Conservation (phyloP, 2,797 vertebrate genomes). For the Saxicola maurus region DNA sequence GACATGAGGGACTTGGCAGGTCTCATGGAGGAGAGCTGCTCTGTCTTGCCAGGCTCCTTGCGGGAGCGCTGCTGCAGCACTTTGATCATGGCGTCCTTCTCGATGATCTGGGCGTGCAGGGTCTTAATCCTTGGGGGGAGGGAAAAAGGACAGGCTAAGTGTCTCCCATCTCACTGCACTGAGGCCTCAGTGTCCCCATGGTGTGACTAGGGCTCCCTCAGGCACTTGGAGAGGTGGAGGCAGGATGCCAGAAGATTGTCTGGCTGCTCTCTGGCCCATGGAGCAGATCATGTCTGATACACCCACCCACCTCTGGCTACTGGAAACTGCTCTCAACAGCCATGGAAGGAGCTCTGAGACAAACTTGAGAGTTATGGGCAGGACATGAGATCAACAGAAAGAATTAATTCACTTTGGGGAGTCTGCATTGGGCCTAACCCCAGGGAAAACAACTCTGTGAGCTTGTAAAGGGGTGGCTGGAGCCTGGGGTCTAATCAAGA, state of each 20-base stretch:
- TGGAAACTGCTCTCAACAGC: neutral
- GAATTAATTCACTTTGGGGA: neutral
- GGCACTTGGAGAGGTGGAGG: neutral
- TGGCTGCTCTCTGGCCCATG: neutral
- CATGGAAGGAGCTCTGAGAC: neutral
- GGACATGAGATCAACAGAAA: neutral
- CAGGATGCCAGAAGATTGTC: neutral
- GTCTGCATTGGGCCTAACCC: neutral
- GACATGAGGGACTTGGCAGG: conserved; percentile 98
- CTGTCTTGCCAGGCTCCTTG: conserved; percentile 88
- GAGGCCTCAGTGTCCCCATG: neutral
- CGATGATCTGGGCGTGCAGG: conserved; percentile 97
- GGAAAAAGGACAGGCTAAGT: neutral
- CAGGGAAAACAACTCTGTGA: neutral
- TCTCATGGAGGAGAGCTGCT: conserved; percentile 89
- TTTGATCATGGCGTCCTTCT: conserved; percentile 99
- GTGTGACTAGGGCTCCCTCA: neutral
- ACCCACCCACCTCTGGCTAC: neutral
- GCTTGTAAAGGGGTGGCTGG: neutral
- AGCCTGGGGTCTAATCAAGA: neutral
- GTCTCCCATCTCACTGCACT: neutral
- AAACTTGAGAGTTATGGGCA: neutral
- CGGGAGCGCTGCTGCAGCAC: conserved; percentile 95
- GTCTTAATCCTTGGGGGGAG: conserved; percentile 88
- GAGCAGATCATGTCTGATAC: neutral